Evolutionary conservation across 2,113 vertebrate genomes (phyloP), one percentile per base, ranked within the genome.

Genomic region (Melanocharis versteri): DNA sequence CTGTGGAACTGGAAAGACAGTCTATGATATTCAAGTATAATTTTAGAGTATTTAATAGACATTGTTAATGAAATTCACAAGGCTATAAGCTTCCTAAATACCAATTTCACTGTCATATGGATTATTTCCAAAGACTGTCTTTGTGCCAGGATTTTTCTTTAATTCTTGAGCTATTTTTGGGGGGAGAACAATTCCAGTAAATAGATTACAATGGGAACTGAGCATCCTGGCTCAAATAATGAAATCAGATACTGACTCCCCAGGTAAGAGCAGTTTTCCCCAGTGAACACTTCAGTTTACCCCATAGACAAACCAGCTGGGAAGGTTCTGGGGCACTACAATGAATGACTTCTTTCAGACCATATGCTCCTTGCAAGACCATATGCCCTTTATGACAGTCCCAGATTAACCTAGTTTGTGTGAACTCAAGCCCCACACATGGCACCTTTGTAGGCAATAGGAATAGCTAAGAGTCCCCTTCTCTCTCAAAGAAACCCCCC

Each of bases 361-460:
- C 89, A 95, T 87, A 94, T 95, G 94, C 31, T 94, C 44, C 33
- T 66, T 78, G 23, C 18, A 47, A 64, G 69, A 61, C 73, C 91
- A 94, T 91, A 95, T 87, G 73, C 73, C 89, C 70, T 50, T 71
- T 79, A 33, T 83, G 84, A 31, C 65, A 93, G 91, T 69, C 73
- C 39, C 75, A 95, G 93, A 97, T 96, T 96, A 96, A 96, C 84
- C 91, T 87, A 96, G 45, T 96, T 95, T 85, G 48, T 30, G 50
- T 77, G 66, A 87, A 83, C 78, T 89, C 66, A 42, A 72, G 82
- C 21, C 53, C 48, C 53, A 54, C 86, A 82, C 44, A 23, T 14
- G 20, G 44, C 45, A 91, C 33, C 53, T 94, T 53, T 72, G 35
- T 26, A 89, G 53, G 24, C 53, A 42, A 23, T 4, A 35, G 33